Evolutionary conservation across 2,888 invertebrate species (phyloP).

Genomic region (Papilio demoleus): DNA sequence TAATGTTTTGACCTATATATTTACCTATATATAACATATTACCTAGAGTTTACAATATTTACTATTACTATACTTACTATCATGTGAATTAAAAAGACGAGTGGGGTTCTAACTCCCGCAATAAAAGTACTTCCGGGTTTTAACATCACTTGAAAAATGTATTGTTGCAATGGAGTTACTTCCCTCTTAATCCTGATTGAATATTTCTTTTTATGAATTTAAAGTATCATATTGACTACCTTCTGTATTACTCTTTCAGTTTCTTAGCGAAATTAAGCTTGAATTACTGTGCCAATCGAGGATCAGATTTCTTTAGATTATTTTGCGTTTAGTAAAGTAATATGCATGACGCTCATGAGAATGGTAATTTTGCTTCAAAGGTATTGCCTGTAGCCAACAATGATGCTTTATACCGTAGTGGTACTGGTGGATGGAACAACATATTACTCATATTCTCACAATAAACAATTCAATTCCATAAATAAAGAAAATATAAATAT

Average conservation of each 20-base stretch:
- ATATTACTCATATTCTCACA: neutral
- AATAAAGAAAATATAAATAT: conserved; percentile 2
- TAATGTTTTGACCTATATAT: too few species aligned
- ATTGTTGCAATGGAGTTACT: neutral
- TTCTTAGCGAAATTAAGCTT: neutral
- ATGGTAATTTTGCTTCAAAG: neutral
- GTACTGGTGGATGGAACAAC: neutral
- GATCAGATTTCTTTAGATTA: neutral
- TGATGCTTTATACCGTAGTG: neutral
- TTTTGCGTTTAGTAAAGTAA: neutral
- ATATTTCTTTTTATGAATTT: too few species aligned
- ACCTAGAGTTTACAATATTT: too few species aligned
- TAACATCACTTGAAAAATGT: conserved; percentile 1
- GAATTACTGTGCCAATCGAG: neutral
- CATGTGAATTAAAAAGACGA: neutral
- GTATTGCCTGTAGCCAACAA: neutral
- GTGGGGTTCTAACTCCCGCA: neutral
- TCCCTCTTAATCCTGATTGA: neutral
- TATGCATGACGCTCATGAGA: neutral
- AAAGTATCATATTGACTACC: too few species aligned
- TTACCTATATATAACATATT: too few species aligned
- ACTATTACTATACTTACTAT: neutral
- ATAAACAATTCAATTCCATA: conserved; percentile 20
- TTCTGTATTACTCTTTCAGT: too few species aligned
- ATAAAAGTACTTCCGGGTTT: neutral